Percentiles rank a stretch among this genome's conserved stretches.
Conservation (phyloP, 2,113 vertebrate genomes). For the Gyps fulvus region DNA sequence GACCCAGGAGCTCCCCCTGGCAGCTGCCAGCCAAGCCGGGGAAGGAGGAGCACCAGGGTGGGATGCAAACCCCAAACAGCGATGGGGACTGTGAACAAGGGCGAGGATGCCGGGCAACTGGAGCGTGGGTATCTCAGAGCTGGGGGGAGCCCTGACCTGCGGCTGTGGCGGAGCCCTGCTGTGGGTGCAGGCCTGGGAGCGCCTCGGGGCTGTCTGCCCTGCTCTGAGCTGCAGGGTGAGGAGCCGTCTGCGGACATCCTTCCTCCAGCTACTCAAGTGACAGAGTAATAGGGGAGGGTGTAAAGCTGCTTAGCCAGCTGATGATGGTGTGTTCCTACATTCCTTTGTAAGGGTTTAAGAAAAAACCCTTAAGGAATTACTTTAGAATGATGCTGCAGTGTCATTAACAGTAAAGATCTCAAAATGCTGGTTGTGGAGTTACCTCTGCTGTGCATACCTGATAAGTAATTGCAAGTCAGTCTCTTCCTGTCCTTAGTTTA, state of each 20-base stretch:
- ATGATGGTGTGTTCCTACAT: accelerated
- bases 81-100: neutral
- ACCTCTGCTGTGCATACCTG: too few species aligned
- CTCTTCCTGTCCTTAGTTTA: neutral
- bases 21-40: accelerated
- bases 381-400: neutral
- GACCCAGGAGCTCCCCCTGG: accelerated
- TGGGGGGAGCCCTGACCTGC: neutral
- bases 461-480: too few species aligned
- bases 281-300: neutral
- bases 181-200: too few species aligned
- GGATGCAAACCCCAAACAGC: neutral
- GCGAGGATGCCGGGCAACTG: neutral
- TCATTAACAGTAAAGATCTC: neutral
- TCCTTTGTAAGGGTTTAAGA: neutral
- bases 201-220: too few species aligned
- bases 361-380: neutral
- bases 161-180: neutral
- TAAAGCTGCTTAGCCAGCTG: neutral
- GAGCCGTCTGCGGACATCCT: accelerated
- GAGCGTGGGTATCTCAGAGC: neutral
- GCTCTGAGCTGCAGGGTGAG: neutral
- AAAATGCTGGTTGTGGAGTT: neutral
- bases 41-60: neutral
- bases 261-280: neutral